A percentile compares a stretch with the other conserved stretches of the same genome.
Evolutionary conservation across 1,140 invertebrate genomes (phyloP).

Genomic region (Bombus turneri): DNA sequence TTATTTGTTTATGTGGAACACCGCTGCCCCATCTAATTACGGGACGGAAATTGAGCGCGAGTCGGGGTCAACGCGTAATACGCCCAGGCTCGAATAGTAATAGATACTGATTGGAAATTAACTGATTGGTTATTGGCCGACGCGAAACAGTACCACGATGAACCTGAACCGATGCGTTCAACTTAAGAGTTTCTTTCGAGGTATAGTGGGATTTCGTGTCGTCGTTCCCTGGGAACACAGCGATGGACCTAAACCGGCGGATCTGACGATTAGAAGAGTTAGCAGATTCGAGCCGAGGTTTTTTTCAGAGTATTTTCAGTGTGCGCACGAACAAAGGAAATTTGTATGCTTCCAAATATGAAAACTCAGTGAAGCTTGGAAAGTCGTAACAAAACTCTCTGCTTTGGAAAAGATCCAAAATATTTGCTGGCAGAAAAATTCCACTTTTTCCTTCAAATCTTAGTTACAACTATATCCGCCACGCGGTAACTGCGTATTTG

Average conservation of each 20-base stretch:
- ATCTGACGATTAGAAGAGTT: no score
- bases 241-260: no score
- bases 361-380: no score
- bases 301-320: no score
- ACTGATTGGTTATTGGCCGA: neutral
- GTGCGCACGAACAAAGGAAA: no score
- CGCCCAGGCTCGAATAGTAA: neutral
- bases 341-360: no score
- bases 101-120: slow-evolving; percentile 35
- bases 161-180: neutral
- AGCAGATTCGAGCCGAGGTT: no score
- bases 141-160: neutral
- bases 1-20: slow-evolving; percentile 30
- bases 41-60: slow-evolving; percentile 24
- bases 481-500: neutral
- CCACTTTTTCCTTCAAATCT: no score
- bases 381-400: no score
- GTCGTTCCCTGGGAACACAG: no score
- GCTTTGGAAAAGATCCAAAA: neutral
- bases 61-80: slow-evolving; percentile 11
- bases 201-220: no score
- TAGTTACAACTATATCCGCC: no score
- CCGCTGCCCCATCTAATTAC: neutral
- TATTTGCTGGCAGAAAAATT: neutral
- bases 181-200: neutral